Conservation (phyloP, 2,888 invertebrate genomes). For the Callosobruchus maculatus region DNA sequence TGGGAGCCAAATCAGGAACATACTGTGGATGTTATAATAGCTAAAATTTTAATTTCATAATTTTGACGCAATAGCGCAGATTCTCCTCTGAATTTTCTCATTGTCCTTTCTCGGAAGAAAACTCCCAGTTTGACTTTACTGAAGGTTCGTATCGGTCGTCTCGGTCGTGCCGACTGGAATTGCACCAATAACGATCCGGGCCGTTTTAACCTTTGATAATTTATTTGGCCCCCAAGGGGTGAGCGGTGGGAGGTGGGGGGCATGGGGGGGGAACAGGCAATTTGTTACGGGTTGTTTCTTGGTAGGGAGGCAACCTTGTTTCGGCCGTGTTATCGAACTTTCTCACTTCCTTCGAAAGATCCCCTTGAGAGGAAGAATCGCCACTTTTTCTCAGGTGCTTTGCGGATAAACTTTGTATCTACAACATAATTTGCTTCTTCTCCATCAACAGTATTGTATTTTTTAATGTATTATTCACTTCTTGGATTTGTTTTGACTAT, state of each 20-base stretch:
- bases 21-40: too few relatives aligned
- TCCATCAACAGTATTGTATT: too few relatives aligned
- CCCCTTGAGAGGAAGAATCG: not conserved
- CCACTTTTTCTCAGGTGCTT: not conserved
- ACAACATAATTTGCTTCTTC: too few relatives aligned
- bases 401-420: too few relatives aligned
- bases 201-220: slow-evolving; percentile 40
- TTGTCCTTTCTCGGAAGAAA: not conserved
- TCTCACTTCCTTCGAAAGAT: not conserved
- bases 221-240: slow-evolving; percentile 33
- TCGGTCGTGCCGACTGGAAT: slow-evolving; percentile 32
- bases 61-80: too few relatives aligned
- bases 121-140: not conserved
- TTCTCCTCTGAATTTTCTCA: too few relatives aligned
- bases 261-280: slow-evolving; percentile 22
- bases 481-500: too few relatives aligned
- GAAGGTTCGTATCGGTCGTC: not conserved
- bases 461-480: too few relatives aligned
- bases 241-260: slow-evolving; percentile 22
- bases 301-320: slow-evolving; percentile 15
- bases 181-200: slow-evolving; percentile 41
- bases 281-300: slow-evolving; percentile 22
- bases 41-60: too few relatives aligned
- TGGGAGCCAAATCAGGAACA: too few relatives aligned
- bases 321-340: not conserved